Evolutionary conservation across 1,140 invertebrate genomes (phyloP).

Genomic region (Batillaria attramentaria): DNA sequence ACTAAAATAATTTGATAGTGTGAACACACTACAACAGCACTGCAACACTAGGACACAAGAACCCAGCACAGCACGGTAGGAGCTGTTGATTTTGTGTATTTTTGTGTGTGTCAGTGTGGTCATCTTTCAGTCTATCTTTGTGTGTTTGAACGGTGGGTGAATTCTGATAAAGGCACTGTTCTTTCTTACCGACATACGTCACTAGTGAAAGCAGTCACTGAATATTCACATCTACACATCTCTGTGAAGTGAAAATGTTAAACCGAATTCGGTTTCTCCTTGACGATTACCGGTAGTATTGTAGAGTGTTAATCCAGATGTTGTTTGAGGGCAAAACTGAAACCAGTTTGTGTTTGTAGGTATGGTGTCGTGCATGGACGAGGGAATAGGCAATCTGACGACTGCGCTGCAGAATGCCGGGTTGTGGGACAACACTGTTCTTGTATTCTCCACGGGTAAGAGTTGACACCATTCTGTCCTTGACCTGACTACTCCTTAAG

Average conservation of each 20-base stretch:
- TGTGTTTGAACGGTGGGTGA: no score
- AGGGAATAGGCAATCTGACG: conserved; percentile 71
- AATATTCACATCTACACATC: background rate
- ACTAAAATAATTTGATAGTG: no score
- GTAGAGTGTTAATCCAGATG: background rate
- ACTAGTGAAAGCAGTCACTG: background rate
- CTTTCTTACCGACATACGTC: no score
- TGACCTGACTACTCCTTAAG: no score
- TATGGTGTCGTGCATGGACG: conserved; percentile 73
- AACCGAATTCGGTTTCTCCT: background rate
- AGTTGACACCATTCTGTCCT: no score
- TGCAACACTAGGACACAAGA: no score
- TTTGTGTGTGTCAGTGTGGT: no score
- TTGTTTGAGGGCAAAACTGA: background rate
- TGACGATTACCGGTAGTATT: background rate
- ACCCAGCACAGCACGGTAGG: no score
- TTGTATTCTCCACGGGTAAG: conserved; percentile 63
- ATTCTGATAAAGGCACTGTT: no score
- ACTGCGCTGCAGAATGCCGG: conserved; percentile 67
- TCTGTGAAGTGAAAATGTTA: background rate
- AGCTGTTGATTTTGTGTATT: no score
- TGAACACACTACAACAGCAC: no score
- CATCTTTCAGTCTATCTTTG: no score
- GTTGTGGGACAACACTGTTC: conserved; percentile 73
- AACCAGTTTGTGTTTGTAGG: conserved; percentile 52